These are phyloP conservation scores for Odocoileus virginianus DNA, from an alignment of 2,113 vertebrate species.

Conservation along the genomic window DNA sequence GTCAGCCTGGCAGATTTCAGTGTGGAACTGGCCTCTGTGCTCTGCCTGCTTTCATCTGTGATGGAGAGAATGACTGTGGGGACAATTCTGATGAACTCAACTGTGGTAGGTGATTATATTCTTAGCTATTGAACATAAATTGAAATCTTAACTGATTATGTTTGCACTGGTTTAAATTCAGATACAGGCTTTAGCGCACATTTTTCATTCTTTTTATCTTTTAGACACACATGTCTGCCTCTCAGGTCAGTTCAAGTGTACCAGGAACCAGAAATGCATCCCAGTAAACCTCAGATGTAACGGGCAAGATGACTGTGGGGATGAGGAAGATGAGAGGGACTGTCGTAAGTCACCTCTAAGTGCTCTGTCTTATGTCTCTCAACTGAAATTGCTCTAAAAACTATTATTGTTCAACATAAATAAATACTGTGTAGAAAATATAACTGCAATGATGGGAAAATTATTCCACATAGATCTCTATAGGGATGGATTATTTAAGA, in stretches of 20 bases:
- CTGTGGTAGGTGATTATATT: conserved; percentile 86
- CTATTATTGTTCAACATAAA: background rate
- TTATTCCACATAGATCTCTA: background rate
- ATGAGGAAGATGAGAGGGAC: conserved; percentile 95
- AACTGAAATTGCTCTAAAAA: background rate
- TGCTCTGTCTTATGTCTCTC: background rate
- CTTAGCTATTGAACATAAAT: background rate
- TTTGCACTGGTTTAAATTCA: background rate
- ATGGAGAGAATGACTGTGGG: conserved; percentile 98
- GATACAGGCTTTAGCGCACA: background rate
- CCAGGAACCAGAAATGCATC: conserved; percentile 95
- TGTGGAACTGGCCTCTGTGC: conserved; percentile 97
- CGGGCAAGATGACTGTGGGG: conserved; percentile 96
- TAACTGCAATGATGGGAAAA: background rate
- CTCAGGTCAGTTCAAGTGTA: conserved; percentile 97
- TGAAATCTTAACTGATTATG: background rate
- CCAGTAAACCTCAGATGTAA: conserved; percentile 96
- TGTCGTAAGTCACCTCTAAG: conserved; percentile 89
- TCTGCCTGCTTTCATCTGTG: conserved; percentile 97
- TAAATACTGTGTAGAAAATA: background rate
- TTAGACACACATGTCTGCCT: conserved; percentile 96
- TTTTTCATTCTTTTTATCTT: conserved; percentile 31
- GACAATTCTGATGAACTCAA: conserved; percentile 98
- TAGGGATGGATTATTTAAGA: background rate
- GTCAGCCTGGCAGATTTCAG: conserved; percentile 96